phyloP scores from a whole-genome alignment of 2,113 vertebrate genomes.

The Colinus virginianus region DNA sequence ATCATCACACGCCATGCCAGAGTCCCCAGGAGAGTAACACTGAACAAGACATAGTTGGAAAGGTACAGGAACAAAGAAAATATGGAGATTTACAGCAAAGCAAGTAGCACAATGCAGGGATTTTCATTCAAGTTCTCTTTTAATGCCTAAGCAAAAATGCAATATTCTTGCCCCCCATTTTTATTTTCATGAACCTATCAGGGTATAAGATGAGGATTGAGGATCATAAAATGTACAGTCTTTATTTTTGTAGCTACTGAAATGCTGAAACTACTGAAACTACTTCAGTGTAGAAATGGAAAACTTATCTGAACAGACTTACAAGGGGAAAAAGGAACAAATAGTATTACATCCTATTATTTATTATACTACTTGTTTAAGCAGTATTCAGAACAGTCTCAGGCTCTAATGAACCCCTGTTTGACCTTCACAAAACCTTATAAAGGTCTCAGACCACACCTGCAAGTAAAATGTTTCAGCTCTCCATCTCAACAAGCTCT shows the following conservation, averaged over 20 bases:
- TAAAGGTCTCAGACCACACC: background rate
- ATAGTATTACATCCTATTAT: background rate
- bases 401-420: background rate
- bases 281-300: background rate
- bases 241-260: background rate
- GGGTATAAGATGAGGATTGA: background rate
- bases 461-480: background rate
- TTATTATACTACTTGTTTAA: background rate
- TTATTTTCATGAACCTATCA: background rate
- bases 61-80: background rate
- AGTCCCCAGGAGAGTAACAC: background rate
- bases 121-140: background rate
- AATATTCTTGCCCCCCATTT: background rate
- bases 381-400: background rate
- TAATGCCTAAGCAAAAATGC: background rate
- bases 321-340: background rate
- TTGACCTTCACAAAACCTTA: background rate
- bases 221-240: background rate
- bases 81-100: background rate
- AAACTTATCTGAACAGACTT: background rate
- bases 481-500: background rate
- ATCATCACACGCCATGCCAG: background rate
- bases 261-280: background rate
- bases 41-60: background rate
- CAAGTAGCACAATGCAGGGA: background rate